Base-by-base conservation (phyloP, 2,797 vertebrate species). In the Cynodonichthys magdalenae region DNA sequence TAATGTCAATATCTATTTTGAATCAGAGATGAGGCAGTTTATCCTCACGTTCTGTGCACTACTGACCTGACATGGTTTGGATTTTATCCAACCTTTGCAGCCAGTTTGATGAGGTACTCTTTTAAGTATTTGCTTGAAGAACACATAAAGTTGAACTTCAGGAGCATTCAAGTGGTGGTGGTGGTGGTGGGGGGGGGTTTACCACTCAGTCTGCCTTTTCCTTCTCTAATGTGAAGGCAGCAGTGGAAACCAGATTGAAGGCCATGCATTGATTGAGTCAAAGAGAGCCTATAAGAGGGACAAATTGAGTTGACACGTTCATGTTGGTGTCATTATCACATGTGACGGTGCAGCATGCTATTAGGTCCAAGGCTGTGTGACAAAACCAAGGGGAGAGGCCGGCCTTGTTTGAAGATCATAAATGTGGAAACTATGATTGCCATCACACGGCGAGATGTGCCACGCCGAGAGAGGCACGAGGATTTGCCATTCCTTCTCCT, bases 221-320 rank as follows among this genome's bases (percentile, higher is more conserved):
- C 64, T 53, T n/a, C 66, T 54, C 62, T 59, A 74, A 74, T 53
- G 71, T 82, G 81, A 83, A 63, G 85, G 79, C 81, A 86, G 83
- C 83, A 83, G 61, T 72, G 75, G 75, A 80, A 85, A 81, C 73
- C 87, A 87, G 85, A 87, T 85, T 75, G 87, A 89, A 86, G 80
- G 53, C 86, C 83, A 69, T 86, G 85, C 74, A 87, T 83, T 87
- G 88, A 90, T 88, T 86, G 84, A 87, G 83, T 89, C 85, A 85
- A 88, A 86, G 75, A 69, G 75, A 77, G 79, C 66, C 75, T 67
- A 66, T 72, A 78, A 84, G 80, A 77, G 71, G 80, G 59, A 79
- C 73, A 85, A 87, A 92, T 88, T 88, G 86, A 90, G 86, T 89
- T 88, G 87, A 90, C 84, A 87, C 65, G 61, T 86, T 83, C 77